phyloP scores from a whole-genome alignment of 2,113 vertebrate genomes.

The Perca fluviatilis region DNA sequence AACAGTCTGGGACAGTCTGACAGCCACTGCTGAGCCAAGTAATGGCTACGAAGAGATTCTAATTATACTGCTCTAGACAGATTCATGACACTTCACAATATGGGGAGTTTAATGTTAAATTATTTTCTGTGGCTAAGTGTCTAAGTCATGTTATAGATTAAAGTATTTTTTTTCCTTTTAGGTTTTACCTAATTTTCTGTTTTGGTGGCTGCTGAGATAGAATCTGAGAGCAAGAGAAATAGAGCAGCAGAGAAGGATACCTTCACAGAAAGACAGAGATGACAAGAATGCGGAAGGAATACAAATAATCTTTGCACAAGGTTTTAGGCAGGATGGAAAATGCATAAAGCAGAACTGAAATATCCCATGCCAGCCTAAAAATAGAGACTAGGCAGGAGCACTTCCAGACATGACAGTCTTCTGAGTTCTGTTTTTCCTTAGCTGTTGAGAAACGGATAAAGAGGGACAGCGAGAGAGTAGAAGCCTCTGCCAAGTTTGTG shows the following conservation, averaged over 20 bases:
- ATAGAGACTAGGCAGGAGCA: conserved; percentile 55
- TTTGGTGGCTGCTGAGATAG: neutral
- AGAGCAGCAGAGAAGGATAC: conserved; percentile 2
- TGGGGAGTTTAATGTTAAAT: neutral
- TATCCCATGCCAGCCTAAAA: conserved; percentile 60
- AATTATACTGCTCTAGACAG: conserved; percentile 39
- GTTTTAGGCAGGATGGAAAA: conserved; percentile 44
- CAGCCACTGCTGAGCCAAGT: conserved; percentile 41
- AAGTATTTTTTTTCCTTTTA: neutral
- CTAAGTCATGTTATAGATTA: conserved; percentile 23
- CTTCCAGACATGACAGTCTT: conserved; percentile 64
- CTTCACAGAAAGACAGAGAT: conserved; percentile 22
- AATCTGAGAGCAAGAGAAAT: neutral
- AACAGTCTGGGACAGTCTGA: conserved; percentile 11
- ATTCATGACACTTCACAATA: conserved; percentile 38
- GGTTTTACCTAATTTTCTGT: conserved; percentile 27
- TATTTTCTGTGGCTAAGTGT: conserved; percentile 23
- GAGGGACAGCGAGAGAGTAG: conserved; percentile 36
- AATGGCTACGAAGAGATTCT: conserved; percentile 25
- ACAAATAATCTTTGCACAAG: conserved; percentile 22
- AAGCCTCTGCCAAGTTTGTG: conserved; percentile 52
- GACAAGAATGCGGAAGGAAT: conserved; percentile 17
- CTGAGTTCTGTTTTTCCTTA: conserved; percentile 59
- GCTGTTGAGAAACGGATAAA: conserved; percentile 53
- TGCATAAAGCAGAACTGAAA: conserved; percentile 51